phyloP scores from a whole-genome alignment of 2,113 vertebrate species.

The Nycticryphes semicollaris region DNA sequence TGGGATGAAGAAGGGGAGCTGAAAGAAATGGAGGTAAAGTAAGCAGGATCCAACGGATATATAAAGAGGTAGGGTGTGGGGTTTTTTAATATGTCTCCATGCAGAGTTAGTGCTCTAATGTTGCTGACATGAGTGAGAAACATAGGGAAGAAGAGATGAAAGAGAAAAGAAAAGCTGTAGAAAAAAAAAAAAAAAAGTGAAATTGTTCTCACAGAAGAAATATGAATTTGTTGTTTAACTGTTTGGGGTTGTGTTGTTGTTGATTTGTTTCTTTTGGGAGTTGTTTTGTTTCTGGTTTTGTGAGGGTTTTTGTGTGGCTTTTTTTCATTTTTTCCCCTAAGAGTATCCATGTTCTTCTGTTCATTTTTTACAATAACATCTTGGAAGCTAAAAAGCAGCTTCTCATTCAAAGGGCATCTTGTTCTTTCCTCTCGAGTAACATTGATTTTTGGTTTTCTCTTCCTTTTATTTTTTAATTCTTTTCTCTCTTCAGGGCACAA shows the following conservation, averaged over 20 bases:
- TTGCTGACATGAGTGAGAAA: neutral
- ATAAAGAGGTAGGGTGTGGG: neutral
- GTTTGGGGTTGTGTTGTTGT: neutral
- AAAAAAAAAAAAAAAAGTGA: neutral
- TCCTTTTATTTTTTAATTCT: neutral
- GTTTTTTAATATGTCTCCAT: neutral
- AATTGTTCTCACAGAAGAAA: neutral
- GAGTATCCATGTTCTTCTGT: neutral
- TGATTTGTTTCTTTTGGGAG: rapidly evolving
- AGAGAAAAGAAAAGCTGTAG: neutral
- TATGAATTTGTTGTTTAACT: neutral
- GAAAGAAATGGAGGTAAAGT: neutral
- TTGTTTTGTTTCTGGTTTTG: neutral
- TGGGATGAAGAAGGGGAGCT: neutral
- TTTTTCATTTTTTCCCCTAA: too few relatives aligned
- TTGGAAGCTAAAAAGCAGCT: neutral
- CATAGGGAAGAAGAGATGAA: neutral
- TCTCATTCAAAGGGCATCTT: neutral
- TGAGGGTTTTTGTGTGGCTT: neutral
- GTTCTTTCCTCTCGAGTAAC: neutral
- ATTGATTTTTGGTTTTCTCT: neutral
- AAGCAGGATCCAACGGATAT: neutral
- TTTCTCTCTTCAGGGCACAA: neutral
- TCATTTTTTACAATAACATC: neutral
- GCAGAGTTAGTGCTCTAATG: neutral